Percentiles rank a stretch among this genome's conserved stretches.
Evolutionary conservation across 2,888 invertebrate genomes (phyloP).

Genomic region (Chironomus riparius): DNA sequence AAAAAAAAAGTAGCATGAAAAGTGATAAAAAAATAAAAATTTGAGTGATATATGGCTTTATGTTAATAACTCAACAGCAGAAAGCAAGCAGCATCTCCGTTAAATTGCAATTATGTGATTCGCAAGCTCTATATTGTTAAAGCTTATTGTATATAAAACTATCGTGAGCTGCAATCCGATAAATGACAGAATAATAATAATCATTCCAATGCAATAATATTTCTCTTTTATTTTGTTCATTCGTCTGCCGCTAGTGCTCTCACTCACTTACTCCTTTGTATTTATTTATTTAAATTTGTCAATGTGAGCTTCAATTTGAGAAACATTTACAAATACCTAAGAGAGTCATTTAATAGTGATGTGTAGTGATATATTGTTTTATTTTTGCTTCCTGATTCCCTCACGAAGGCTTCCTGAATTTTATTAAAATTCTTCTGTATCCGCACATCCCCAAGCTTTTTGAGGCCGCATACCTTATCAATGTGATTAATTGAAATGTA

Average conservation of each 20-base stretch:
- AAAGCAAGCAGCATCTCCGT: not conserved
- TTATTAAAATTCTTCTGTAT: no score
- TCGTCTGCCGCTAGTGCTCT: no score
- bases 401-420: no score
- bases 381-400: no score
- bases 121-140: not conserved
- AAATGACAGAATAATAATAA: not conserved
- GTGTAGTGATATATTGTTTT: no score
- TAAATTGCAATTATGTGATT: slow-evolving; percentile 6
- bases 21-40: slow-evolving; percentile 5
- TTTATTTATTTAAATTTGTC: not conserved
- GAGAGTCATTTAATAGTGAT: not conserved
- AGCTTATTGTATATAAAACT: not conserved
- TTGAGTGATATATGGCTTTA: not conserved
- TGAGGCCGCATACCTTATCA: no score
- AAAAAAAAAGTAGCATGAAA: slow-evolving; percentile 6
- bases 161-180: not conserved
- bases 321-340: slow-evolving; percentile 2
- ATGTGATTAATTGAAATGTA: no score
- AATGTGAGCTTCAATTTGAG: slow-evolving; percentile 8
- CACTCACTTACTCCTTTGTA: no score
- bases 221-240: no score
- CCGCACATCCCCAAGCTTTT: no score
- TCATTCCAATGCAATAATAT: no score
- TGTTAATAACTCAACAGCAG: not conserved